Evolutionary conservation across 2,888 invertebrate genomes (phyloP).

Genomic region (Luperina nickerlii): DNA sequence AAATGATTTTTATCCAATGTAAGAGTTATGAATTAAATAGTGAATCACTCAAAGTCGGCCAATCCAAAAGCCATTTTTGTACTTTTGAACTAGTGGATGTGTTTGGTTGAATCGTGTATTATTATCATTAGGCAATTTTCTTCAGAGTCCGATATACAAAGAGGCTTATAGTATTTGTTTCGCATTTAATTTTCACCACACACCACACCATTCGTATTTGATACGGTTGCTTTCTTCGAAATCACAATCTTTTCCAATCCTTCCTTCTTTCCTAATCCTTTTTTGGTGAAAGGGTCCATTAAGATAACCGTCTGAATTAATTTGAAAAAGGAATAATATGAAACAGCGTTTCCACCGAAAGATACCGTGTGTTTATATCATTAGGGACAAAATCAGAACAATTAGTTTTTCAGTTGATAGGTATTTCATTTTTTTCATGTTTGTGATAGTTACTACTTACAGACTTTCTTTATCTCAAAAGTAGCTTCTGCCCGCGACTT

Average conservation of each 20-base stretch:
- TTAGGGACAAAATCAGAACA: neutral
- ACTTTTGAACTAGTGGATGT: neutral
- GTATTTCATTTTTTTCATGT: neutral
- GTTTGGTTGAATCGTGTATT: neutral
- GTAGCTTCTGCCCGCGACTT: neutral
- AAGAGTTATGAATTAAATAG: neutral
- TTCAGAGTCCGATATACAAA: constrained; percentile 16
- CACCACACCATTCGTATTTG: neutral
- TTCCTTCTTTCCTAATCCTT: neutral
- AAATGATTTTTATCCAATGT: neutral
- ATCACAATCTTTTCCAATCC: neutral
- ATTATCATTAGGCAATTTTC: neutral
- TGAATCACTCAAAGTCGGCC: neutral
- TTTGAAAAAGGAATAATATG: neutral
- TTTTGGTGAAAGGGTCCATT: neutral
- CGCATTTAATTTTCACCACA: constrained; percentile 27
- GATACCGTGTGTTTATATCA: neutral
- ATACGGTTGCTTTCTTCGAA: neutral
- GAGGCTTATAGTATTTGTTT: constrained; percentile 25
- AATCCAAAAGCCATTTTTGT: neutral
- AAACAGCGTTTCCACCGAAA: neutral
- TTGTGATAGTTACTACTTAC: neutral
- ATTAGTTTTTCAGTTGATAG: neutral
- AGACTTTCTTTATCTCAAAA: neutral
- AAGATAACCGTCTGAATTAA: neutral